phyloP scores from a whole-genome alignment of 2,888 invertebrate species.

The Agrochola circellaris region DNA sequence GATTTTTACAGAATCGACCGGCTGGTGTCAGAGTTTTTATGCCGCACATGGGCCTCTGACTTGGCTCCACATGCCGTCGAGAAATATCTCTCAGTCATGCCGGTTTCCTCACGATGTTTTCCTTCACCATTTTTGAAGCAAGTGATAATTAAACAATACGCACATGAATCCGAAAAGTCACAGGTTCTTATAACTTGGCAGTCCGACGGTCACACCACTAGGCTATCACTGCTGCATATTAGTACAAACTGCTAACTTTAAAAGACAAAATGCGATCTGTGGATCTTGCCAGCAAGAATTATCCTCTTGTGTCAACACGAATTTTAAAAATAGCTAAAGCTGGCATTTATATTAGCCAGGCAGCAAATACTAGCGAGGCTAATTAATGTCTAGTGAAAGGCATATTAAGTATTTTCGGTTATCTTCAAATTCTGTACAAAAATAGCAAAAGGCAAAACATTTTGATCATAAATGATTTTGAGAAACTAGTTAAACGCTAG shows the following conservation, averaged over 20 bases:
- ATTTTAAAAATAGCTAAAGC: not conserved
- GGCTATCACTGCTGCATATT: not conserved
- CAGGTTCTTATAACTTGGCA: too few relatives aligned
- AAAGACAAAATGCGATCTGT: not conserved
- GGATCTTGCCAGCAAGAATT: not conserved
- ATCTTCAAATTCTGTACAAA: not conserved
- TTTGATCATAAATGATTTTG: not conserved
- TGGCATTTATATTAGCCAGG: not conserved
- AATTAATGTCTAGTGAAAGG: not conserved
- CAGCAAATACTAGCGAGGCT: not conserved
- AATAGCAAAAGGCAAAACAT: not conserved
- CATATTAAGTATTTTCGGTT: not conserved
- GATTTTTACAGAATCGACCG: too few relatives aligned
- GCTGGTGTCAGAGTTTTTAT: too few relatives aligned
- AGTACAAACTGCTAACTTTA: not conserved
- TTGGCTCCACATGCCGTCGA: too few relatives aligned
- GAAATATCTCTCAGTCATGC: too few relatives aligned
- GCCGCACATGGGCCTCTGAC: too few relatives aligned
- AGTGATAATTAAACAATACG: too few relatives aligned
- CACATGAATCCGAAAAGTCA: too few relatives aligned
- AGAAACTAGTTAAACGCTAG: not conserved
- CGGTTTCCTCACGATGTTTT: too few relatives aligned
- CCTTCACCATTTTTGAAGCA: too few relatives aligned
- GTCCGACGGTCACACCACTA: too few relatives aligned
- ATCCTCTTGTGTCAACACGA: not conserved